A percentile compares a stretch with the other conserved stretches of the same genome.
phyloP scores from a whole-genome alignment of 2,113 vertebrate species.

The Propithecus coquereli region DNA sequence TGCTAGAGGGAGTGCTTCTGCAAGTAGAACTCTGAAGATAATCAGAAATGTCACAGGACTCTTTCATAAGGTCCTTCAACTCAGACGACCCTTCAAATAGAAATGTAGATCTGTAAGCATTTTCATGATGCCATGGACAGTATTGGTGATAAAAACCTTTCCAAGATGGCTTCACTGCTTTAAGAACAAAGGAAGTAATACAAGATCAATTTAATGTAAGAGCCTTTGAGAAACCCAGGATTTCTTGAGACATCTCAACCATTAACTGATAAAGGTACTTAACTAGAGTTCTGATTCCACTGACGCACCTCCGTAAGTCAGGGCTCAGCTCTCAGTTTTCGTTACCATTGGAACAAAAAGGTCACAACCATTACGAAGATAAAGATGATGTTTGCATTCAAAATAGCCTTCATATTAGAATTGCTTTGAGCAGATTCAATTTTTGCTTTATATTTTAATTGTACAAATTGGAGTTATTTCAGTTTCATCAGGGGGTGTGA shows the following conservation, averaged over 20 bases:
- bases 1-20: background rate
- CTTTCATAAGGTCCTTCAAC: background rate
- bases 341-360: background rate
- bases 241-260: background rate
- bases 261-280: background rate
- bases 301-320: background rate
- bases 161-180: background rate
- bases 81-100: background rate
- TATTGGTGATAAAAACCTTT: background rate
- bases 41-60: background rate
- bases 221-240: background rate
- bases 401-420: background rate
- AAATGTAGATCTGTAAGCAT: background rate
- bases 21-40: background rate
- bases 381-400: background rate
- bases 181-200: background rate
- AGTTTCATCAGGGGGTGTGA: background rate
- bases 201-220: background rate
- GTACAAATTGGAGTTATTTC: background rate
- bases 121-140: background rate
- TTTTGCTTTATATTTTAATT: background rate
- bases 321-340: background rate
- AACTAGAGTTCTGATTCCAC: background rate
- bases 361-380: background rate
- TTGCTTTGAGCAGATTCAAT: background rate